A percentile compares a stretch with the other conserved stretches of the same genome.
phyloP scores from a whole-genome alignment of 2,888 invertebrate species.

The Nephrocerus scutellatus region DNA sequence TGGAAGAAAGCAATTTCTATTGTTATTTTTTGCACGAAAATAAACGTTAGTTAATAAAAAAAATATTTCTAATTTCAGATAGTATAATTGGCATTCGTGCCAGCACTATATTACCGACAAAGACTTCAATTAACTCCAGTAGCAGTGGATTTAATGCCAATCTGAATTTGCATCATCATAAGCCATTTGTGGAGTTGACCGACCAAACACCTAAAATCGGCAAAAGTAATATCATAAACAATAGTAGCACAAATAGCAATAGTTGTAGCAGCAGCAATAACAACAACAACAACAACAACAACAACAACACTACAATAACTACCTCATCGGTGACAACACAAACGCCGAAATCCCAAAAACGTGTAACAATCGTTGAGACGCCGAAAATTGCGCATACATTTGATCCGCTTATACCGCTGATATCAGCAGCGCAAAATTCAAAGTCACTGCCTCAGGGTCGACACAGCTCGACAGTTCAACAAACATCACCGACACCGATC shows the following conservation, averaged over 20 bases:
- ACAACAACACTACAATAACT: constrained; percentile 22
- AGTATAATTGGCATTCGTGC: constrained; percentile 45
- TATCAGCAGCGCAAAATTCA: constrained; percentile 29
- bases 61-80: constrained; percentile 31
- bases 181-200: constrained; percentile 40
- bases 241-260: constrained; percentile 7
- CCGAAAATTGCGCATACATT: constrained; percentile 41
- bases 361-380: constrained; percentile 43
- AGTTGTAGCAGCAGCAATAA: constrained; percentile 11
- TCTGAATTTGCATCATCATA: constrained; percentile 32
- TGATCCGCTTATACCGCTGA: constrained; percentile 40
- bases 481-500: constrained; percentile 25
- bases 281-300: constrained; percentile 7
- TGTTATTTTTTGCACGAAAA: no score
- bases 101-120: constrained; percentile 28
- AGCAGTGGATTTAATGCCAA: constrained; percentile 14
- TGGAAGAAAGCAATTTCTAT: no score
- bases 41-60: no score
- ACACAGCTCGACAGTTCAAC: constrained; percentile 12
- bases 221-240: constrained; percentile 21
- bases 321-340: constrained; percentile 32
- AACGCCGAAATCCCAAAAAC: constrained; percentile 44
- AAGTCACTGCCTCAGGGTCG: neutral
- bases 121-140: neutral
- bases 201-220: constrained; percentile 28